Evolutionary conservation across 2,888 invertebrate species (phyloP).

Genomic region (Tipula helvola): DNA sequence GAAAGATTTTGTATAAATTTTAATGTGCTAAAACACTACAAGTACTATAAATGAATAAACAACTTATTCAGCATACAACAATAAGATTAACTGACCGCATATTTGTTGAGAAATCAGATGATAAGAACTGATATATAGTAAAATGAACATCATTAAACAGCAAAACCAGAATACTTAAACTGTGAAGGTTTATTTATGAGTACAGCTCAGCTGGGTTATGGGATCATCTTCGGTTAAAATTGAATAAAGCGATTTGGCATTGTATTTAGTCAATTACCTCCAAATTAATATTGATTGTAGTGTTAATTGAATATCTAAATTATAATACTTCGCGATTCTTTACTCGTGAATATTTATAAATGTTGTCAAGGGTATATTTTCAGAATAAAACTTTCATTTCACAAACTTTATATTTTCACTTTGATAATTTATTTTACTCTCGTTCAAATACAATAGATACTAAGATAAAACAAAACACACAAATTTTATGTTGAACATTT

Average conservation of each 20-base stretch:
- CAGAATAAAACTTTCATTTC: background rate
- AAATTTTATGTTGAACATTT: background rate
- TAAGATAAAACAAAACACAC: background rate
- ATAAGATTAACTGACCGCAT: background rate
- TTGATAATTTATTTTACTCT: background rate
- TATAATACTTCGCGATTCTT: background rate
- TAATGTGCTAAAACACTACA: too few relatives aligned
- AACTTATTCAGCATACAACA: too few relatives aligned
- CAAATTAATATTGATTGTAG: background rate
- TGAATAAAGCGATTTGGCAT: background rate
- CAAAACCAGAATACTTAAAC: background rate
- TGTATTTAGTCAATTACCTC: background rate
- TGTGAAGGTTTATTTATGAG: background rate
- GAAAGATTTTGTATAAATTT: too few relatives aligned
- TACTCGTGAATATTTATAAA: background rate
- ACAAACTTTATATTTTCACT: background rate
- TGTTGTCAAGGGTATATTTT: background rate
- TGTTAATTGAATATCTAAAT: background rate
- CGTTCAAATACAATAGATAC: background rate
- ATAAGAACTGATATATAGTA: background rate
- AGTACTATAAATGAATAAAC: too few relatives aligned
- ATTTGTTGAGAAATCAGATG: background rate
- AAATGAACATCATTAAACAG: background rate
- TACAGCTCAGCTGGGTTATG: background rate
- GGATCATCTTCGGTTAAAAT: background rate